These are phyloP conservation scores for Hirundo rustica DNA, from an alignment of 2,797 vertebrate genomes.

Conservation along the genomic window DNA sequence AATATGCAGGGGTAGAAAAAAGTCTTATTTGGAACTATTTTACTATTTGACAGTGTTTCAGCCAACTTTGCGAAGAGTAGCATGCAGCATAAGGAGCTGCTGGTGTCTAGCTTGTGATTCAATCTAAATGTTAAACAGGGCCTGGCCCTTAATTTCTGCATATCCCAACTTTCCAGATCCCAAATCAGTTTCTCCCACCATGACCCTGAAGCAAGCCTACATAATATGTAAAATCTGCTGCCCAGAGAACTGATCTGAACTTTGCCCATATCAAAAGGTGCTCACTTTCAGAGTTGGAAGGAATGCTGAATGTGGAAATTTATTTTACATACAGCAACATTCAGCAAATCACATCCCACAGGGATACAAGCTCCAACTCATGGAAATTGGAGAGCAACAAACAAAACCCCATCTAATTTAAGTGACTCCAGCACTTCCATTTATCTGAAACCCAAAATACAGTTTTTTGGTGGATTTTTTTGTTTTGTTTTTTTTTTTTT, in stretches of 20 bases:
- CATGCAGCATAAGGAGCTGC: not conserved
- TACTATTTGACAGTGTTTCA: not conserved
- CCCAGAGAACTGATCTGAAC: not conserved
- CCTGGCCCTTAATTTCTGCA: not conserved
- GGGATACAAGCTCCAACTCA: not conserved
- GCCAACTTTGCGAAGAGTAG: not conserved
- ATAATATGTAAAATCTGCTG: not conserved
- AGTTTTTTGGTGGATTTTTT: too few relatives aligned
- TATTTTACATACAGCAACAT: not conserved
- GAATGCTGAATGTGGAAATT: not conserved
- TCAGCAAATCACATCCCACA: not conserved
- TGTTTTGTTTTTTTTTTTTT: not conserved
- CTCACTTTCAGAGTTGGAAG: not conserved
- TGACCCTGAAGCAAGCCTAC: not conserved
- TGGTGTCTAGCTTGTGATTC: not conserved
- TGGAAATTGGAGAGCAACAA: not conserved
- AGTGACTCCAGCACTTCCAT: not conserved
- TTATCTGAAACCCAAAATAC: constrained; percentile 1
- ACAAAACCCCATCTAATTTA: not conserved
- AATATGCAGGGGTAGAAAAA: not conserved
- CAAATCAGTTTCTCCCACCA: not conserved
- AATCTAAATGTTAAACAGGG: constrained; percentile 47
- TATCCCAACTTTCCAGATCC: not conserved
- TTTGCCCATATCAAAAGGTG: not conserved
- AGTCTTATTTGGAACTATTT: not conserved